These are phyloP conservation scores for Daubentonia madagascariensis DNA, from an alignment of 2,113 vertebrate genomes.

Conservation along the genomic window DNA sequence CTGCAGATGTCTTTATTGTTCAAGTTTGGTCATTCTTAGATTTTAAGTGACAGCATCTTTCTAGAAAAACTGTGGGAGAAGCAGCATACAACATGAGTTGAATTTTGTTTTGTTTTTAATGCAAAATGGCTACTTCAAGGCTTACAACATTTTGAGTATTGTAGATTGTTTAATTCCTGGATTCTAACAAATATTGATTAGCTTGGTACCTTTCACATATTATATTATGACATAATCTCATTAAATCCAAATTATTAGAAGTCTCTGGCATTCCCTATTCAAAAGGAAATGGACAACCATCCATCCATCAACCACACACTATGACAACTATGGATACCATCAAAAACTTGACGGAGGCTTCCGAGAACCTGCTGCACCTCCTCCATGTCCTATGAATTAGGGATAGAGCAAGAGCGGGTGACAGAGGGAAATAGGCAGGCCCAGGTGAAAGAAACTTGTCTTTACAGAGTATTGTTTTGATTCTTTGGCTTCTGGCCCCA, in stretches of 20 bases:
- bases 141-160: neutral
- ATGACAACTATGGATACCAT: neutral
- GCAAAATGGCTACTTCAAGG: neutral
- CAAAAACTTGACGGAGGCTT: neutral
- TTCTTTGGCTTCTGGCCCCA: neutral
- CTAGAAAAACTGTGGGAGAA: neutral
- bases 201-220: neutral
- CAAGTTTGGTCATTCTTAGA: neutral
- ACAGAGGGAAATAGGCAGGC: neutral
- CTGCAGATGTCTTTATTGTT: neutral
- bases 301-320: neutral
- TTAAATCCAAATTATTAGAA: slow-evolving; percentile 17
- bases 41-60: neutral
- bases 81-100: neutral
- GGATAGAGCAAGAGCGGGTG: neutral
- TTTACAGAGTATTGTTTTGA: neutral
- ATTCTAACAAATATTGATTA: neutral
- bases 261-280: neutral
- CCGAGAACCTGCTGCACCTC: neutral
- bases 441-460: neutral
- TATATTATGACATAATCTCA: neutral
- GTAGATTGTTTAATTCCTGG: neutral
- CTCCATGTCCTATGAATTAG: neutral
- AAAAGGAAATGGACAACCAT: neutral
- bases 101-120: neutral